Base-by-base conservation (phyloP, 2,113 vertebrate genomes). In the Cyprinus carpio region DNA sequence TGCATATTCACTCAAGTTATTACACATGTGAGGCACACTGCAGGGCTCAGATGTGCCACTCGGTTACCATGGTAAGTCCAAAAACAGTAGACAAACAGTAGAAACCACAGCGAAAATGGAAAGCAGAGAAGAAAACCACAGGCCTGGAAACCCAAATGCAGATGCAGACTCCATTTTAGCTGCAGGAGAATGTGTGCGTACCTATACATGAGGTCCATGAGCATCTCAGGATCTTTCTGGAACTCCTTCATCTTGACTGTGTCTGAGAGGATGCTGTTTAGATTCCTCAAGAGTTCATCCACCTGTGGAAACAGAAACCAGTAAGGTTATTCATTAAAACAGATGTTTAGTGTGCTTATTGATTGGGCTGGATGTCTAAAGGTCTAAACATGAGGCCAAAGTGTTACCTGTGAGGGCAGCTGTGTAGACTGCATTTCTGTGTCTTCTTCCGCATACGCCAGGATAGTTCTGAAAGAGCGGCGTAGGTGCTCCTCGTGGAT, bases 161-260 rank as follows among this genome's bases (percentile, higher is more conserved):
- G 18, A 72, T 43, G 49, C 43, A 64, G 67, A 83, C 20, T 83
- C 40, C 0, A 20, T 18, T 72, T 56, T n/a, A 72, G 49, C 65
- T 40, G 37, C 40, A 43, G 78, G 16, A 43, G n/a, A 46, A 37
- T 40, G 15, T 79, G 31, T 10, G 12, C 40, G 88, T 89, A 99
- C 98, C 98, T 99, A 94, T 99, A 99, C 98, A 99, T 99, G 86
- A 99, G 96, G 90, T 99, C 98, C 98, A 99, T 99, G 4, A 99
- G 96, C 98, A 99, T 99, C 92, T 99, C 98, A 0, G 98, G 98
- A 83, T 99, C 98, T 90, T 99, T 96, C 90, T 99, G 97, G 93
- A 97, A 99, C 89, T 97, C 97, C 84, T 96, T 97, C 98, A 99
- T 99, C 92, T 99, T 99, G 88, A 99, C 98, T 0, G 98, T 99